Evolutionary conservation across 2,113 vertebrate species (phyloP).

Genomic region (Rissa tridactyla): DNA sequence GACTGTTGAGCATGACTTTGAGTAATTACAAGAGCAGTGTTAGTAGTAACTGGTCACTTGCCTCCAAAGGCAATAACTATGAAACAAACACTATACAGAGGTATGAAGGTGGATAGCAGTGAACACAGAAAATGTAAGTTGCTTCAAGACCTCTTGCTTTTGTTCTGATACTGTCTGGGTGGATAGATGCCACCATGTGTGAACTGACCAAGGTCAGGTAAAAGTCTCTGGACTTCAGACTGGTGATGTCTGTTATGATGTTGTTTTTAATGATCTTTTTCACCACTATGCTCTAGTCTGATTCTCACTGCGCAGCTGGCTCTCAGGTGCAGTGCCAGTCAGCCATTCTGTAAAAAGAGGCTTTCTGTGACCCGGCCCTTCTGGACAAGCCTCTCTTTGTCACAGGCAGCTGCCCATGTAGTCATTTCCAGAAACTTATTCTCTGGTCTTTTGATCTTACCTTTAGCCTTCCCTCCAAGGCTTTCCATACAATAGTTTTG

Average conservation of each 20-base stretch:
- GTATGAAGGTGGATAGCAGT: neutral
- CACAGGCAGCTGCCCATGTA: neutral
- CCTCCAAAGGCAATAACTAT: neutral
- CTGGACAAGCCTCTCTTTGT: neutral
- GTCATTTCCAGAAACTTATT: neutral
- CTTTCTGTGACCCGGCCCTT: neutral
- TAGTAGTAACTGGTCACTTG: neutral
- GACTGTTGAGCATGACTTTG: neutral
- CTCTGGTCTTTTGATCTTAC: neutral
- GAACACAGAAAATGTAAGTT: neutral
- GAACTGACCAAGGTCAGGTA: neutral
- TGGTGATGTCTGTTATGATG: neutral
- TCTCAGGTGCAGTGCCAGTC: neutral
- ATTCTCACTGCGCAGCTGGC: neutral
- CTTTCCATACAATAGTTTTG: neutral
- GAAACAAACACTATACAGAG: rapidly evolving
- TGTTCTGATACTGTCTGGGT: neutral
- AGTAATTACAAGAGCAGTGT: neutral
- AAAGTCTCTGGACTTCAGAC: neutral
- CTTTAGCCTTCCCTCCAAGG: neutral
- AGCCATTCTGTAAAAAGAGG: neutral
- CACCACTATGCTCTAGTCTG: neutral
- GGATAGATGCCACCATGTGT: neutral
- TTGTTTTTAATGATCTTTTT: neutral
- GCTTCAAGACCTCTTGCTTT: neutral